Evolutionary conservation across 2,113 vertebrate species (phyloP), one percentile per base, ranked within the genome.

Genomic region (Rhadina sibilatrix): DNA sequence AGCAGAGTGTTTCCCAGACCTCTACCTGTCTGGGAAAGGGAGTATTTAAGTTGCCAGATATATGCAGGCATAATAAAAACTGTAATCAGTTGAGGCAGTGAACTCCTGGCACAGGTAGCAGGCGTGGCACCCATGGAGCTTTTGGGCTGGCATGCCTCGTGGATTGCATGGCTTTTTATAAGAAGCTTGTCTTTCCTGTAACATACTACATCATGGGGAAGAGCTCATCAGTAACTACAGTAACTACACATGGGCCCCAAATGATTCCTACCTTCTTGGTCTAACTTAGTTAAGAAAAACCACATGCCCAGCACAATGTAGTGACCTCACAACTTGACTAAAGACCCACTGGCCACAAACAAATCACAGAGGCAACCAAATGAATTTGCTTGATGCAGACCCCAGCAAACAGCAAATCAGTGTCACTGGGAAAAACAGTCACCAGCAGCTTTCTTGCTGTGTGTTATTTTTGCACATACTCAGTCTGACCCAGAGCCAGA

Each of bases 371-470:
- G 33, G 18, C 52, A 64, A 54, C 13, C 61, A 54, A 63, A 33
- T 47, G 5, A 27, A 77, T 56, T 54, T 22, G 3, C 21, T 65
- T n/a, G 76, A 82, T 22, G 53, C 52, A 60, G 56, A 68, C 28
- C 16, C 52, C 46, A 37, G 24, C 46, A 57, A 86, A 66, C 0
- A 4, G 83, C 12, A 5, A 47, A 63, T 9, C 85, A 81, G 56
- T 5, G 7, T 74, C 64, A 59, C 47, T 0, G 0, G 47, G 52
- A 87, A 46, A 54, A 85, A 47, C 0, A 0, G 20, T 56, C 52
- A 81, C 38, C 50, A 33, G 46, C 35, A 86, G 54, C 27, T 89
- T 68, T 63, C 83, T 52, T 46, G 6, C 31, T 66, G 38, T 5
- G 0, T 15, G 27, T 88, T 80, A 54, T 60, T 95, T 90, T 54